phyloP scores from a whole-genome alignment of 2,888 invertebrate genomes.

The Antheraea yamamai region DNA sequence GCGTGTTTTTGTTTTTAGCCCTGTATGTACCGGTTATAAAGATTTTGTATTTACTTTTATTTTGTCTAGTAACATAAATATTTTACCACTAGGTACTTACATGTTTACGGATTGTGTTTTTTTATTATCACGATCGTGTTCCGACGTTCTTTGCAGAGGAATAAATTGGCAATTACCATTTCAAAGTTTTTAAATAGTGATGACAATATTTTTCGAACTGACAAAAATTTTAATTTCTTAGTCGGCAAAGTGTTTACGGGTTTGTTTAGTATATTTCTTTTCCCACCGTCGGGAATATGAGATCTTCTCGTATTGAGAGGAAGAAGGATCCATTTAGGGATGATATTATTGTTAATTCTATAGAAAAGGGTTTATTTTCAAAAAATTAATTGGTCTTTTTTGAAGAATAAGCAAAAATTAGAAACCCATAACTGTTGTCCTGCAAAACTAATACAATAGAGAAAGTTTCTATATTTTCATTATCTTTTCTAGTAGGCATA shows the following conservation, averaged over 20 bases:
- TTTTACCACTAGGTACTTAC: neutral
- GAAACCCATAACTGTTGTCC: too few relatives aligned
- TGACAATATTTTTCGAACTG: neutral
- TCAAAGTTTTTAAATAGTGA: neutral
- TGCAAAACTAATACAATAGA: too few relatives aligned
- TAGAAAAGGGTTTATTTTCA: neutral
- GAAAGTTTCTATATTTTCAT: too few relatives aligned
- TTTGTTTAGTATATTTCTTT: neutral
- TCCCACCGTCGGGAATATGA: neutral
- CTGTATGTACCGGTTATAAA: neutral
- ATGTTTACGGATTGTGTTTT: neutral
- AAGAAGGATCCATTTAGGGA: neutral
- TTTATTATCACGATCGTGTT: neutral
- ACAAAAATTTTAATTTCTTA: neutral
- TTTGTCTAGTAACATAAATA: neutral
- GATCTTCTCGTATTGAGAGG: neutral
- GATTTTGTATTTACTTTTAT: neutral
- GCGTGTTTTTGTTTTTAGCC: slow-evolving; percentile 3
- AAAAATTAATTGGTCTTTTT: neutral
- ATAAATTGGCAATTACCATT: neutral
- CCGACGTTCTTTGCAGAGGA: neutral
- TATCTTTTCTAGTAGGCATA: too few relatives aligned
- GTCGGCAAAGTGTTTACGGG: neutral
- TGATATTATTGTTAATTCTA: neutral
- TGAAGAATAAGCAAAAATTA: too few relatives aligned